Percentiles rank a stretch among this genome's conserved stretches.
phyloP scores from a whole-genome alignment of 1,140 invertebrate species.

The Musca domestica region DNA sequence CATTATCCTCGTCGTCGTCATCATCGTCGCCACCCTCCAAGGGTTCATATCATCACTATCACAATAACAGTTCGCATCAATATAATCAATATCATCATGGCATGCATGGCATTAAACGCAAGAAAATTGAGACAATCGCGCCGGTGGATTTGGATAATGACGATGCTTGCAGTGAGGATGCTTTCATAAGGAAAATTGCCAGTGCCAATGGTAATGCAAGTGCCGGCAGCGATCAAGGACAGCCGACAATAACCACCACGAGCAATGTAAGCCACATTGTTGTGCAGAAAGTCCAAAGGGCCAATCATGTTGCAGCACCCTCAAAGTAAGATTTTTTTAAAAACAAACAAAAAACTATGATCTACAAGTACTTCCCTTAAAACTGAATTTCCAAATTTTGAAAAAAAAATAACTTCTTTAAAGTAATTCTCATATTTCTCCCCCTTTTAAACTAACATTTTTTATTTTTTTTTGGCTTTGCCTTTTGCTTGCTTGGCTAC shows the following conservation, averaged over 20 bases:
- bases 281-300: too few relatives aligned
- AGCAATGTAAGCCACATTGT: background rate
- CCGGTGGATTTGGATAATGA: slow-evolving; percentile 64
- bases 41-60: background rate
- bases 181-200: slow-evolving; percentile 50
- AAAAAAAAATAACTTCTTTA: too few relatives aligned
- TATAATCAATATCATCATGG: too few relatives aligned
- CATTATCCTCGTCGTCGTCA: slow-evolving; percentile 4
- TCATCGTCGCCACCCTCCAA: background rate
- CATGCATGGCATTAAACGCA: slow-evolving; percentile 55
- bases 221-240: background rate
- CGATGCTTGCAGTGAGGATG: slow-evolving; percentile 60
- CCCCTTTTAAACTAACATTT: too few relatives aligned
- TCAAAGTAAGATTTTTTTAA: slow-evolving; percentile 27
- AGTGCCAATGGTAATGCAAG: slow-evolving; percentile 26
- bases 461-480: too few relatives aligned
- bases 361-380: too few relatives aligned
- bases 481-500: too few relatives aligned
- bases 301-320: background rate
- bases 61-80: background rate
- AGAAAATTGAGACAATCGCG: slow-evolving; percentile 62
- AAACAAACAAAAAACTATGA: background rate
- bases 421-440: too few relatives aligned
- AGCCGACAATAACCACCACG: background rate
- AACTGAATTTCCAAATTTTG: too few relatives aligned